phyloP scores from a whole-genome alignment of 2,888 invertebrate species.

The Parthenolecanium corni region DNA sequence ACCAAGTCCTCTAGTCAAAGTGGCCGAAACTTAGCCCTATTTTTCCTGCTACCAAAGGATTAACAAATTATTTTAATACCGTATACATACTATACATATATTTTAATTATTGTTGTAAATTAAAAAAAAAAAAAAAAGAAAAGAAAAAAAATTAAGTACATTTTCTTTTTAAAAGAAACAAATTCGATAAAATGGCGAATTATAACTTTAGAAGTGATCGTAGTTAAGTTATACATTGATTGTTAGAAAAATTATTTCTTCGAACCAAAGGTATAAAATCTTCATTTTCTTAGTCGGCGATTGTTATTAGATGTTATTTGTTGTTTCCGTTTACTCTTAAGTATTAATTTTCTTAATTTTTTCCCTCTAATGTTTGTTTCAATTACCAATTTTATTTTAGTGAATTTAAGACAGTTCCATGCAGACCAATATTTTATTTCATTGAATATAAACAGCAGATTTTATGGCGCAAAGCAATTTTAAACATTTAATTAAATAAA shows the following conservation, averaged over 20 bases:
- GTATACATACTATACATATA: not conserved
- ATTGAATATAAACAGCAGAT: too few relatives aligned
- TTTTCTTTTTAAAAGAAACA: not conserved
- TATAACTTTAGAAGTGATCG: too few relatives aligned
- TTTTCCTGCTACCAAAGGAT: slow-evolving; percentile 25
- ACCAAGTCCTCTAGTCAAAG: slow-evolving; percentile 32
- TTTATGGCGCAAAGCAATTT: too few relatives aligned
- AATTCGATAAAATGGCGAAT: too few relatives aligned
- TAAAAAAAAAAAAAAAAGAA: not conserved
- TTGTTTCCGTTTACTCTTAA: not conserved
- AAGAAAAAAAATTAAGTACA: not conserved
- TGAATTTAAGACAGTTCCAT: too few relatives aligned
- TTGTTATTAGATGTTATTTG: not conserved
- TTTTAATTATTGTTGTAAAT: not conserved
- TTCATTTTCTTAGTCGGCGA: not conserved
- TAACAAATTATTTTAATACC: slow-evolving; percentile 18
- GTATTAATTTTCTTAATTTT: not conserved
- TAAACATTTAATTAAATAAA: too few relatives aligned
- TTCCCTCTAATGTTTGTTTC: not conserved
- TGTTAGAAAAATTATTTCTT: not conserved
- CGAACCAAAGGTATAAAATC: not conserved
- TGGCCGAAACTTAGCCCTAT: slow-evolving; percentile 23
- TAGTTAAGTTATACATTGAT: too few relatives aligned
- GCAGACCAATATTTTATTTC: too few relatives aligned
- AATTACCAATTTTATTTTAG: too few relatives aligned